A percentile compares a stretch with the other conserved stretches of the same genome.
Evolutionary conservation across 1,140 invertebrate species (phyloP).

Genomic region (Caenorhabditis remanei): DNA sequence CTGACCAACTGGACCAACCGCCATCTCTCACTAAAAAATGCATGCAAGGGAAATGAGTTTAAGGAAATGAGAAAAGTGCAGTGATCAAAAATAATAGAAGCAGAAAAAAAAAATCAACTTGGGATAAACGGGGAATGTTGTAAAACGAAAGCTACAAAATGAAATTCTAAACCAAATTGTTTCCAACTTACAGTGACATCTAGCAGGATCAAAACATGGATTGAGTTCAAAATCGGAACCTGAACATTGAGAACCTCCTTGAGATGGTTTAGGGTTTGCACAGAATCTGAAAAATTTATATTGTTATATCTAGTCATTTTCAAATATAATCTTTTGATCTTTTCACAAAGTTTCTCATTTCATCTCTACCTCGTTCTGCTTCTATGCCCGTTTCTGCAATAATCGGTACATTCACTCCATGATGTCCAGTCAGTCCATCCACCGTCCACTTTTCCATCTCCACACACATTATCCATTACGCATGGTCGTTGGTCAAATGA

Average conservation of each 20-base stretch:
- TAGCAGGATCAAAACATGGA: constrained; percentile 79
- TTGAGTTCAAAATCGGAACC: constrained; percentile 77
- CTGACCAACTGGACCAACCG: constrained; percentile 83
- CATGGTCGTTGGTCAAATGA: constrained; percentile 83
- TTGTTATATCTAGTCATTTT: too few relatives aligned
- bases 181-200: constrained; percentile 77
- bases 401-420: constrained; percentile 78
- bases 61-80: constrained; percentile 41
- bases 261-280: constrained; percentile 86
- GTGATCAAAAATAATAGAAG: background rate
- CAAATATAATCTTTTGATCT: constrained; percentile 72
- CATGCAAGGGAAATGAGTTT: constrained; percentile 38
- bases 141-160: constrained; percentile 11
- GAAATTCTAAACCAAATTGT: too few relatives aligned
- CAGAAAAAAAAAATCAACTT: background rate
- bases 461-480: constrained; percentile 81
- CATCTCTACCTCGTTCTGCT: constrained; percentile 71
- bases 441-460: constrained; percentile 74
- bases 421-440: constrained; percentile 79
- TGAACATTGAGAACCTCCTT: constrained; percentile 83
- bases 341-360: background rate
- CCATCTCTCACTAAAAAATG: constrained; percentile 77
- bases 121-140: background rate
- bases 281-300: constrained; percentile 85
- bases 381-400: constrained; percentile 78